phyloP scores from a whole-genome alignment of 2,113 vertebrate genomes.

The Strix aluco region DNA sequence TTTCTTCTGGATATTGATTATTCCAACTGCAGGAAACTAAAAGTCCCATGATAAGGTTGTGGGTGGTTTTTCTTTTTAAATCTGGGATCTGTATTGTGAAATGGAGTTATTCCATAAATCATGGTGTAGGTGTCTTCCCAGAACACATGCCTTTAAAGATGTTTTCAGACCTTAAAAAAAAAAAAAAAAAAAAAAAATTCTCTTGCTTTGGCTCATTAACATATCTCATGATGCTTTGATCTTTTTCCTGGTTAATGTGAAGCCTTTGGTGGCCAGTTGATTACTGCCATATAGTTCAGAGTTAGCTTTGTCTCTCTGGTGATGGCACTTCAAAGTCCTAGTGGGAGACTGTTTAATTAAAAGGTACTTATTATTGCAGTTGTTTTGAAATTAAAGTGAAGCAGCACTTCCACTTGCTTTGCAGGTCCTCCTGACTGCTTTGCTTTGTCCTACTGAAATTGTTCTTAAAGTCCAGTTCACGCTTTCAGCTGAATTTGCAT shows the following conservation, averaged over 20 bases:
- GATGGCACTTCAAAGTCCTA: background rate
- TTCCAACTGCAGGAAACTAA: background rate
- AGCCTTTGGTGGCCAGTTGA: background rate
- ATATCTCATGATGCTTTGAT: background rate
- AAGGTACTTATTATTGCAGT: background rate
- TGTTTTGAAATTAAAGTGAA: background rate
- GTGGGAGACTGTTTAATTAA: background rate
- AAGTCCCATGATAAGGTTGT: background rate
- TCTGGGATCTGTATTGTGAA: background rate
- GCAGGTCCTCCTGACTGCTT: background rate
- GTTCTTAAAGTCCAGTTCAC: background rate
- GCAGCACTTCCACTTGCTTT: background rate
- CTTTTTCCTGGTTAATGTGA: background rate
- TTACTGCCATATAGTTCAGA: background rate
- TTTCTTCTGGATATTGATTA: background rate
- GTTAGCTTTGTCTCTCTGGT: background rate
- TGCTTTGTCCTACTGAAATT: background rate
- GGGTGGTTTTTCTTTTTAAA: background rate
- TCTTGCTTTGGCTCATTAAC: background rate
- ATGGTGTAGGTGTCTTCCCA: background rate
- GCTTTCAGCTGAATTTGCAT: background rate
- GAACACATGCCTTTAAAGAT: background rate
- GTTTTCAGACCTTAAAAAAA: background rate
- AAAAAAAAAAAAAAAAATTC: too few relatives aligned
- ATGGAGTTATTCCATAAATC: background rate